Conservation (phyloP, 92 coral and sea anemone species). For the Umimayanthus chanpuru region DNA sequence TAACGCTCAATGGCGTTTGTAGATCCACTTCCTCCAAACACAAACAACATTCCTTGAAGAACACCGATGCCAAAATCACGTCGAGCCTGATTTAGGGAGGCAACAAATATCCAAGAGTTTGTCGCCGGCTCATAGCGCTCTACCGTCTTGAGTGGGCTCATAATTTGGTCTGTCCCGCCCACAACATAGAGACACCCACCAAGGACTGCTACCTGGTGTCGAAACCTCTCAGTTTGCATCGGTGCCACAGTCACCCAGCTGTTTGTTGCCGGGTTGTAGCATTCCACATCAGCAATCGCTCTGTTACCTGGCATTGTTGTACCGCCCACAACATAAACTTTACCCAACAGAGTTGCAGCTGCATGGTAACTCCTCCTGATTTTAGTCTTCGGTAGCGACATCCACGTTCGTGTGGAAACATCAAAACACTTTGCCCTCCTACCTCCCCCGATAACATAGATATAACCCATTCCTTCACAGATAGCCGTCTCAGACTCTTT, state of each 20-base stretch:
- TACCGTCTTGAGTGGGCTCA: too few relatives aligned
- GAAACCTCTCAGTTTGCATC: too few relatives aligned
- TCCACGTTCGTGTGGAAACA: neutral
- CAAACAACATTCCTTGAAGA: slow-evolving; percentile 34
- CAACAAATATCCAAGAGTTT: slow-evolving; percentile 65
- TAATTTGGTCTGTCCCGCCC: too few relatives aligned
- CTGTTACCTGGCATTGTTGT: neutral
- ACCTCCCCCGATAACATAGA: slow-evolving; percentile 78
- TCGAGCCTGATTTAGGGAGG: slow-evolving; percentile 62
- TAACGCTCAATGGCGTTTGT: slow-evolving; percentile 70
- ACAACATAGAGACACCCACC: too few relatives aligned
- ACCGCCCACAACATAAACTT: slow-evolving; percentile 77
- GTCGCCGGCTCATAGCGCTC: slow-evolving; percentile 62
- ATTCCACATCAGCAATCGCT: too few relatives aligned
- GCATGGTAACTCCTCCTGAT: slow-evolving; percentile 80
- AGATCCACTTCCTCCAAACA: slow-evolving; percentile 77
- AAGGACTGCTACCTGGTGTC: too few relatives aligned
- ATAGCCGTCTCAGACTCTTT: slow-evolving; percentile 50
- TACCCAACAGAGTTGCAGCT: slow-evolving; percentile 60
- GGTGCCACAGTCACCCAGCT: too few relatives aligned
- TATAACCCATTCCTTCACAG: slow-evolving; percentile 71
- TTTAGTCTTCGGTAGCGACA: slow-evolving; percentile 68
- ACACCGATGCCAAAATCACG: slow-evolving; percentile 79
- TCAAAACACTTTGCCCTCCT: slow-evolving; percentile 76
- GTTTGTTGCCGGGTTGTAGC: too few relatives aligned